Evolutionary conservation across 2,888 invertebrate genomes (phyloP), one percentile per base, ranked within the genome.

Genomic region (Augochlorella aurata): DNA sequence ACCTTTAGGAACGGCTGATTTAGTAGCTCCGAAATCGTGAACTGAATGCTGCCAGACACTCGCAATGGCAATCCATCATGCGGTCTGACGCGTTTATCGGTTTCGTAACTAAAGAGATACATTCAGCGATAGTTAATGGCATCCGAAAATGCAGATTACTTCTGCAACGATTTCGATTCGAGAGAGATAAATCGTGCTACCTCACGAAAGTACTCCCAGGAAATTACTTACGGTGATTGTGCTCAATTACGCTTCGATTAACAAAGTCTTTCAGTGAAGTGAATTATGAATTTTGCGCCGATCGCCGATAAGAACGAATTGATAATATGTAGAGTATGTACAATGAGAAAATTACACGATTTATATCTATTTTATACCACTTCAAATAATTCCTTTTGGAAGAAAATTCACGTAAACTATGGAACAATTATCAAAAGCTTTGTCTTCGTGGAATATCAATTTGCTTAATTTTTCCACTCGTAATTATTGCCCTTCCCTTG

Each of bases 51-150:
- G 29, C 47, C 70, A 58, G 66, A 29, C 72, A 65, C 52, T 69
- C 18, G 61, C 14, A 44, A 14, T 14, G 38, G 76, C 67, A 85
- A 85, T 85, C 81, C 77, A 86, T 85, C 86, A 85, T 58, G 54
- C 73, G 14, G 65, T 12, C 63, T 24, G 82, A 80, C 82, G 45
- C 69, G 69, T 79, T 80, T 80, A 76, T 79, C 80, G 68, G 58
- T 29, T 5, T 18, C 52, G 49, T n/a, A 54, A 63, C 75, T 67
- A 66, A 65, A 72, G 63, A 66, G 73, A 58, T 66, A 74, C 54
- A 58, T n/a, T 8, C 50, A 44, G 45, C 0, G 54, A 74, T 63
- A 63, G 52, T 44, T 74, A 71, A 68, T 63, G 72, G 29, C 54
- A 0, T 16, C 45, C 24, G 38, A 63, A 65, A 65, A 61, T 69